Evolutionary conservation across 2,888 invertebrate genomes (phyloP), one percentile per base, ranked within the genome.

Genomic region (Macrophya annulata): DNA sequence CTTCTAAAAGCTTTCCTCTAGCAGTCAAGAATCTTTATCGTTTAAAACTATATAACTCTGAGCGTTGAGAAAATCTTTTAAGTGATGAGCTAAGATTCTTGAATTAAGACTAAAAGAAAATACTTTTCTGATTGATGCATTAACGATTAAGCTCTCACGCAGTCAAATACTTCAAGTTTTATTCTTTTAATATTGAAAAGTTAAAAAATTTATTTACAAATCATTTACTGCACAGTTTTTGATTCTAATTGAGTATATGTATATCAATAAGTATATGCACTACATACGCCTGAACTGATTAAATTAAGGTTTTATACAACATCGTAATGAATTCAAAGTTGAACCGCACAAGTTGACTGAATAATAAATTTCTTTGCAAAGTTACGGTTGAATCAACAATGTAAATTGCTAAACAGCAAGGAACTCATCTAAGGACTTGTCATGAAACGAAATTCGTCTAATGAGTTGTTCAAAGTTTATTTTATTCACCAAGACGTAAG

Each of bases 11-110:
- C 81, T 62, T 81, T 81, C 25, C 51, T 62, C 55, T 51, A 62
- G 40, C 59, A 81, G 81, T 81, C 81, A 62, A 25, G 62, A 81
- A 81, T 59, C 81, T 43, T 81, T 51, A 81, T 21, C 81, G 81
- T 59, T 62, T 43, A 12, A 62, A 62, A 81, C 40, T 40, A 62
- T 55, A 62, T 62, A 62, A 79, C n/a, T 79, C 37, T 55, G 25
- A 62, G n/a, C 59, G 43, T 62, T 81, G 81, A 62, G 51, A 43
- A 21, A 81, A 81, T 81, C 25, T 62, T 81, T 81, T 62, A 81
- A 79, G 59, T 43, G 79, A 59, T 40, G 79, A 15, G 15, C 43
- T 40, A 81, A 62, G 21, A 62, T 40, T 62, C 55, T 55, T 31
- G n/a, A 55, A 51, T 37, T 17, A 21, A 81, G 43, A 62, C 43